Percentiles rank a stretch among this genome's conserved stretches.
Conservation (phyloP, 2,113 vertebrate species). For the Carassius auratus region DNA sequence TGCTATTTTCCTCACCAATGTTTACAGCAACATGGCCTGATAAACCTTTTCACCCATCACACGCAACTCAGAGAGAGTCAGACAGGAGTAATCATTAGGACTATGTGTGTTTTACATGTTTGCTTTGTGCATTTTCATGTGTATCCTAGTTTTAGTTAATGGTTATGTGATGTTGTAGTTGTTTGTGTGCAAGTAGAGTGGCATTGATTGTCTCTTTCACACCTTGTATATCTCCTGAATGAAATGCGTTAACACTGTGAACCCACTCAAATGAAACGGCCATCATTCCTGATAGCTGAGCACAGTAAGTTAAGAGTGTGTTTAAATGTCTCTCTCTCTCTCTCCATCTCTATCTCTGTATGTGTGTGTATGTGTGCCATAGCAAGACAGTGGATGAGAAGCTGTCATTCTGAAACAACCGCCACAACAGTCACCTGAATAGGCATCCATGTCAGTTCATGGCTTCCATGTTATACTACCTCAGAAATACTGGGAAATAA, state of each 20-base stretch:
- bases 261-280: slow-evolving; percentile 42
- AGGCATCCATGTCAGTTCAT: slow-evolving; percentile 18
- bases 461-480: slow-evolving; percentile 11
- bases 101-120: slow-evolving; percentile 6
- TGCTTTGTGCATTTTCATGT: no score
- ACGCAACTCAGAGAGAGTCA: background rate
- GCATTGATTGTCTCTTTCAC: slow-evolving; percentile 52
- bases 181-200: slow-evolving; percentile 12
- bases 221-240: slow-evolving; percentile 51
- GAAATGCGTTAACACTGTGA: slow-evolving; percentile 50
- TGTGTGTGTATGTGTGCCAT: slow-evolving; percentile 30
- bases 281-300: slow-evolving; percentile 33
- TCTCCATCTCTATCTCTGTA: no score
- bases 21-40: slow-evolving; percentile 1
- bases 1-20: background rate
- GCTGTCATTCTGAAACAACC: slow-evolving; percentile 22
- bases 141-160: background rate
- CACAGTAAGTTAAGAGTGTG: slow-evolving; percentile 24
- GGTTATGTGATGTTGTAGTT: no score
- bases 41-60: background rate
- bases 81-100: background rate
- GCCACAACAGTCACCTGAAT: slow-evolving; percentile 13
- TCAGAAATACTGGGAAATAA: background rate
- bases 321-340: slow-evolving; percentile 20
- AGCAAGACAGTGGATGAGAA: background rate